phyloP scores from a whole-genome alignment of 2,888 invertebrate species.

The Halictus quadricinctus region DNA sequence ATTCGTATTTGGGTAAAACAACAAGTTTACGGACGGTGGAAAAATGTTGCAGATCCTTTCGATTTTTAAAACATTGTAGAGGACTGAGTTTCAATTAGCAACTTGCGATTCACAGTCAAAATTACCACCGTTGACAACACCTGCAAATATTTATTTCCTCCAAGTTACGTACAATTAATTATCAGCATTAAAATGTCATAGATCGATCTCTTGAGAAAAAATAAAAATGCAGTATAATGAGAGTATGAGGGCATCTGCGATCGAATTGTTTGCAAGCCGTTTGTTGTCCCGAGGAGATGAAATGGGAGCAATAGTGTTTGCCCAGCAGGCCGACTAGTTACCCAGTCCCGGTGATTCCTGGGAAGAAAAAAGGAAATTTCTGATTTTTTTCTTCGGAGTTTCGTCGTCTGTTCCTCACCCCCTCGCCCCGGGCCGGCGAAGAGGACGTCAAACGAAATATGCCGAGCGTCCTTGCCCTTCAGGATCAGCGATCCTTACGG shows the following conservation, averaged over 20 bases:
- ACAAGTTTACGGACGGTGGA: too few relatives aligned
- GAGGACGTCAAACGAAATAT: conserved; percentile 35
- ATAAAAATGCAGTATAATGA: not conserved
- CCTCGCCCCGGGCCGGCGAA: not conserved
- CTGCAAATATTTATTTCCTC: too few relatives aligned
- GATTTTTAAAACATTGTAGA: too few relatives aligned
- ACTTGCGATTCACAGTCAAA: too few relatives aligned
- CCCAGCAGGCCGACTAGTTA: not conserved
- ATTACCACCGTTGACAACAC: too few relatives aligned
- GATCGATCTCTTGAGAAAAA: too few relatives aligned
- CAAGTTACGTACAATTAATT: too few relatives aligned
- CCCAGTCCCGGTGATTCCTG: not conserved
- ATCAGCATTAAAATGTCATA: too few relatives aligned
- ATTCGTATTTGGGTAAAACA: not conserved
- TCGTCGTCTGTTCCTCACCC: not conserved
- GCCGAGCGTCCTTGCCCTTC: conserved; percentile 49
- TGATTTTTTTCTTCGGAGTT: not conserved
- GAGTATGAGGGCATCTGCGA: not conserved
- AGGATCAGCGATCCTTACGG: conserved; percentile 41
- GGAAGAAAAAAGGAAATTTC: conserved; percentile 38
- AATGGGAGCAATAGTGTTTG: not conserved
- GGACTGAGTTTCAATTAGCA: too few relatives aligned
- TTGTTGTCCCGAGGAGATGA: not conserved
- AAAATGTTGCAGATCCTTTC: too few relatives aligned
- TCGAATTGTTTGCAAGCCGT: not conserved